Base-by-base conservation (phyloP, 2,113 vertebrate genomes). In the Indicator maculatus region DNA sequence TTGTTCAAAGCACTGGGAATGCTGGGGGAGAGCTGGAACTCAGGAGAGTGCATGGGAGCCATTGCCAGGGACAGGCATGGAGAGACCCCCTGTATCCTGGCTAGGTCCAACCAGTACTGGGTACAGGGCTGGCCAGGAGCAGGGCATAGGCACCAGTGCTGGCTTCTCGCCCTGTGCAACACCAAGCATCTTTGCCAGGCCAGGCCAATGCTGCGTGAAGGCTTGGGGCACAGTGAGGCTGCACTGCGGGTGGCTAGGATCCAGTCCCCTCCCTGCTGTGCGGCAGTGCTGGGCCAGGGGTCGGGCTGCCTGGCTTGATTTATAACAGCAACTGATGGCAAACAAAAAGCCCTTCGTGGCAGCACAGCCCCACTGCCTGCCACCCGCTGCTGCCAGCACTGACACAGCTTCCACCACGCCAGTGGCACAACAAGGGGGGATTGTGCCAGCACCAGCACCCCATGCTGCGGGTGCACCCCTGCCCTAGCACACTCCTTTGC, bases 301-400 rank as follows among this genome's bases (percentile, higher is more conserved):
- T 80, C 59, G 7, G 61, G 45, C 88, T 86, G 81, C 90, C 86
- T 41, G 30, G 18, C 18, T 72, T 96, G 96, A 97, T 97, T 96
- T 97, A 95, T 93, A 95, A 87, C 93, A 93, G 66, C 90, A 96
- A 96, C 94, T 92, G 93, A 95, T 0, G 10, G 86, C 73, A 83
- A 95, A 97, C 96, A 97, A 97, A 97, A 96, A 96, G 81, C 93
- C 93, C 96, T 96, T 97, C 96, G 96, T 4, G 7, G 88, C 84
- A 67, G 73, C 16, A 2, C 76, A 38, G 90, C 81, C 76, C 58
- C 88, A 85, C 75, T 1, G 88, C 83, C 93, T 91, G 93, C 93
- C 38, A 82, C 91, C 79, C 53, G 55, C 93, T 90, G 83, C 92
- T 64, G 17, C 81, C 91, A 92, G 89, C 79, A 61, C 83, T 13